phyloP scores from a whole-genome alignment of 2,113 vertebrate genomes.

The Trogon melanurus region DNA sequence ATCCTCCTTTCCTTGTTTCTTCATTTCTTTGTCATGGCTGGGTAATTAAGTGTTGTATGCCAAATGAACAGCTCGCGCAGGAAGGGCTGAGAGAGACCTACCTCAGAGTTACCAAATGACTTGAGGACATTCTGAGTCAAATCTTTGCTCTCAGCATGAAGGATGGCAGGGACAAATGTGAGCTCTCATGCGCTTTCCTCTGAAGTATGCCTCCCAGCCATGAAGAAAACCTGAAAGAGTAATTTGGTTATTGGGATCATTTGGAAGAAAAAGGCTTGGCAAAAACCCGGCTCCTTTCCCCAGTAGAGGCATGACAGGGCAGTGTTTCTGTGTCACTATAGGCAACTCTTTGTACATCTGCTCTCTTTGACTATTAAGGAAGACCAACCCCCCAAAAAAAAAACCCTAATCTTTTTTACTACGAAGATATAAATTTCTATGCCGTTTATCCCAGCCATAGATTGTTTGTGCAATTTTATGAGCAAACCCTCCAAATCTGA shows the following conservation, averaged over 20 bases:
- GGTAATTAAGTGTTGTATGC: background rate
- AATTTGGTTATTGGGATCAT: background rate
- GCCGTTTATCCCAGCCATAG: background rate
- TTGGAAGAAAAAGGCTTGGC: background rate
- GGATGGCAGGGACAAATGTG: background rate
- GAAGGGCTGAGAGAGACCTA: background rate
- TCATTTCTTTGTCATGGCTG: background rate
- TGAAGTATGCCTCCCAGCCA: background rate
- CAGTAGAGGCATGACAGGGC: background rate
- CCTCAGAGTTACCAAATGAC: slow-evolving; percentile 31
- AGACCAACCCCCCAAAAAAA: background rate
- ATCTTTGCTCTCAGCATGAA: background rate
- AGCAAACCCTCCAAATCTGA: background rate
- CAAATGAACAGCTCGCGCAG: slow-evolving; percentile 36
- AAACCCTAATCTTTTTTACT: background rate
- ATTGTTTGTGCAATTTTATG: background rate
- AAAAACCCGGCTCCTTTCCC: background rate
- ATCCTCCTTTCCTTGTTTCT: background rate
- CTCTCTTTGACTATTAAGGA: background rate
- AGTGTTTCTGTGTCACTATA: background rate
- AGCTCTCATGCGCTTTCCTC: background rate
- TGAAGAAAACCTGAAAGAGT: background rate
- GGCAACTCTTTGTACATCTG: rapidly evolving
- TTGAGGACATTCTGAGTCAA: background rate
- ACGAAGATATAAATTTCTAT: background rate